Evolutionary conservation across 1,140 invertebrate genomes (phyloP).

Genomic region (Drosophila eugracilis): DNA sequence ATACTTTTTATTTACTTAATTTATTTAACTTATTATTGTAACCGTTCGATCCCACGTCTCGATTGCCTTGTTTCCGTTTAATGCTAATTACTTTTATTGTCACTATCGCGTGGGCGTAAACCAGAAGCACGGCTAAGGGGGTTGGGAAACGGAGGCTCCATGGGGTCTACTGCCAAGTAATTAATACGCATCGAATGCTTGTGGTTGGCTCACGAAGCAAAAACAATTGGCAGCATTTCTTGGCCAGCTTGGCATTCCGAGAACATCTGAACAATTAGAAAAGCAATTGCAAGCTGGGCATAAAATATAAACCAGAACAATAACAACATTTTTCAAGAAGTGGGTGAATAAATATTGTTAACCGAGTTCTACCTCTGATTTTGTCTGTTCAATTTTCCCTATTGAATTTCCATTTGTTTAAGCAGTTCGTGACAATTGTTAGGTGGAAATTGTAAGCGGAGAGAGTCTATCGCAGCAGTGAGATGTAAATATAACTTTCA

Average conservation of each 20-base stretch:
- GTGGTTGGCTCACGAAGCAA: slow-evolving; percentile 20
- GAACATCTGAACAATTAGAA: slow-evolving; percentile 50
- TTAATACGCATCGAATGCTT: slow-evolving; percentile 48
- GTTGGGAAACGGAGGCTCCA: slow-evolving; percentile 1
- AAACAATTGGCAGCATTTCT: slow-evolving; percentile 17
- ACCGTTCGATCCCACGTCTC: slow-evolving; percentile 56
- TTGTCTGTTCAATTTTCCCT: slow-evolving; percentile 1
- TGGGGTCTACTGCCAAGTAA: slow-evolving; percentile 50
- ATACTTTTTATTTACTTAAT: slow-evolving; percentile 32
- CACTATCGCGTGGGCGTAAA: slow-evolving; percentile 5
- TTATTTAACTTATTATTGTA: slow-evolving; percentile 37
- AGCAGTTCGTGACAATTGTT: slow-evolving; percentile 27
- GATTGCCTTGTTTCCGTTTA: slow-evolving; percentile 45
- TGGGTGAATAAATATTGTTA: slow-evolving; percentile 5
- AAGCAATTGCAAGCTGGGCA: no score
- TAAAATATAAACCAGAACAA: no score
- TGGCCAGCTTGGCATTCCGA: slow-evolving; percentile 17
- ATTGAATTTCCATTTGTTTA: slow-evolving; percentile 1
- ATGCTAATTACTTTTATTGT: slow-evolving; percentile 62
- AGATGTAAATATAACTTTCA: slow-evolving; percentile 22
- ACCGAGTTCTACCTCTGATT: slow-evolving; percentile 10
- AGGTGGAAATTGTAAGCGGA: neutral
- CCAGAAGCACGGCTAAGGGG: neutral
- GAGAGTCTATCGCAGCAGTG: no score
- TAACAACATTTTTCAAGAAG: no score